Evolutionary conservation across 2,113 vertebrate genomes (phyloP).

Genomic region (Nannospalax galili): DNA sequence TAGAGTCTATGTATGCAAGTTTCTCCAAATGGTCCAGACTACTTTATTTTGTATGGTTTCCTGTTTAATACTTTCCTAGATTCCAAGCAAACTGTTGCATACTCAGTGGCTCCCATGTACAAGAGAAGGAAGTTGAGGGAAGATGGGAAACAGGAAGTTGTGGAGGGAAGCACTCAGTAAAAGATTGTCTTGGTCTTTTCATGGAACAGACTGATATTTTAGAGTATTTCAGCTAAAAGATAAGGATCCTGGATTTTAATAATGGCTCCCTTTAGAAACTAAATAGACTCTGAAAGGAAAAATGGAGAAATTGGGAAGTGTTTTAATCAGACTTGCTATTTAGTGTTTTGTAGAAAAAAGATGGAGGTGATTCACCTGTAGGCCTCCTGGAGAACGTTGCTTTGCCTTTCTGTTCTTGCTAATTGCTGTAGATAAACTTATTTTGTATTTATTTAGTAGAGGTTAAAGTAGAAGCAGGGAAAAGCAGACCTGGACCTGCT

Average conservation of each 20-base stretch:
- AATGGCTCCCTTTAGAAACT: neutral
- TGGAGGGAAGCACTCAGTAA: neutral
- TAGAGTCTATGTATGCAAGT: neutral
- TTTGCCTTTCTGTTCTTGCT: constrained; percentile 13
- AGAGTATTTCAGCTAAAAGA: neutral
- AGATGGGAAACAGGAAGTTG: neutral
- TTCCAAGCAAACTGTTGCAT: neutral
- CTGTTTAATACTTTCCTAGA: neutral
- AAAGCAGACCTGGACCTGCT: neutral
- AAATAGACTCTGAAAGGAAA: neutral
- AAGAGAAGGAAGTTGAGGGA: neutral
- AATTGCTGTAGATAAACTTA: neutral
- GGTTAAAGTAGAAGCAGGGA: neutral
- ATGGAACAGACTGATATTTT: neutral
- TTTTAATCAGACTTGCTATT: neutral
- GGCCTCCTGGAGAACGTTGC: neutral
- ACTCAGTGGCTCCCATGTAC: neutral
- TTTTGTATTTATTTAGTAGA: neutral
- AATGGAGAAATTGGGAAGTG: neutral
- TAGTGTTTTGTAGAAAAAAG: neutral
- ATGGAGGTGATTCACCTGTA: neutral
- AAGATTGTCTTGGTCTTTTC: neutral
- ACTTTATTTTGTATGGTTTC: neutral
- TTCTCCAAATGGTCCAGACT: neutral
- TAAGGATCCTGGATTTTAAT: neutral